Evolutionary conservation across 2,797 vertebrate genomes (phyloP).

Genomic region (Rhinella marina): DNA sequence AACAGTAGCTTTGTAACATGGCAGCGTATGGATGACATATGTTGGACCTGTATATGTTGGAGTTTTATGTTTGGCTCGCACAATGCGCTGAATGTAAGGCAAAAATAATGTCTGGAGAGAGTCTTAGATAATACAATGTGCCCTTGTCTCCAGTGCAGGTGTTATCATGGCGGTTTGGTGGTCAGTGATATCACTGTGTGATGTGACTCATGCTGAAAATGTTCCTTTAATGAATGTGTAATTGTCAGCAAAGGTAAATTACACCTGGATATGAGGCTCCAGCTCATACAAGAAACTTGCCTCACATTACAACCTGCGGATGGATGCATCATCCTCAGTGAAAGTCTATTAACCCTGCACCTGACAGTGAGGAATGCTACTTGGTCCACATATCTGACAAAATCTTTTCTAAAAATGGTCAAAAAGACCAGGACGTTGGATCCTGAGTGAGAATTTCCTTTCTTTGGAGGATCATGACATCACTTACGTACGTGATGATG

Average conservation of each 20-base stretch:
- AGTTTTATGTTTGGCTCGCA: neutral
- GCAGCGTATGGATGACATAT: neutral
- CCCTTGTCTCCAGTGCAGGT: neutral
- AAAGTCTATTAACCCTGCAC: neutral
- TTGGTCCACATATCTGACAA: neutral
- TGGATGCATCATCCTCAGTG: neutral
- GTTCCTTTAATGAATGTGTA: neutral
- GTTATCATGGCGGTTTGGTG: neutral
- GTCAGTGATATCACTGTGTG: neutral
- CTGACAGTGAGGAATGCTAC: no score
- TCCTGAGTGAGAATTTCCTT: neutral
- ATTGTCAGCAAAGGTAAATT: neutral
- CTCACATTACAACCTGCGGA: neutral
- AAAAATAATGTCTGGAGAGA: neutral
- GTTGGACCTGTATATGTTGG: neutral
- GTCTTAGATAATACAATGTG: neutral
- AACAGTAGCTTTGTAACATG: neutral
- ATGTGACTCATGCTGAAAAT: conserved; percentile 1
- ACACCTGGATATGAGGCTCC: neutral
- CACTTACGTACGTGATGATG: neutral
- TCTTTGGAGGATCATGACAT: neutral
- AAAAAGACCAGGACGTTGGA: neutral
- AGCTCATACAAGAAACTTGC: neutral
- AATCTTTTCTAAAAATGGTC: neutral
- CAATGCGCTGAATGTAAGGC: neutral